Evolutionary conservation across 2,888 invertebrate genomes (phyloP).

Genomic region (Troglohyphantes excavatus): DNA sequence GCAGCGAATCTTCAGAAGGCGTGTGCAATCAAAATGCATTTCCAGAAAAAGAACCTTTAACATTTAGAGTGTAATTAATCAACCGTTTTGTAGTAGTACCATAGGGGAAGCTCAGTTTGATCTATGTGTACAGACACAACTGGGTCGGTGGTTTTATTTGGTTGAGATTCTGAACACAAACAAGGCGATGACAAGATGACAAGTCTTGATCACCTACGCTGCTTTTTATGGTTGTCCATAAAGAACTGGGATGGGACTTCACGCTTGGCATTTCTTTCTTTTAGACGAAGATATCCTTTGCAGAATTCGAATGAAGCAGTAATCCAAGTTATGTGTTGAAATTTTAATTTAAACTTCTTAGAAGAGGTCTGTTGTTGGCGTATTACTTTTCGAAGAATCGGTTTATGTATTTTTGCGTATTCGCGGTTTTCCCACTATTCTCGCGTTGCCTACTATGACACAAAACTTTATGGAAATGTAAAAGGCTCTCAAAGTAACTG

Average conservation of each 20-base stretch:
- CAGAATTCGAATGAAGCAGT: conserved; percentile 8
- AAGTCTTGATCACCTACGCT: conserved; percentile 42
- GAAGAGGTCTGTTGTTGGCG: neutral
- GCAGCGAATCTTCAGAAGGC: conserved; percentile 38
- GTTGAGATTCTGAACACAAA: conserved; percentile 12
- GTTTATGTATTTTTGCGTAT: conserved; percentile 43
- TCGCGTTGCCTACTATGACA: neutral
- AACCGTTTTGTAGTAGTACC: neutral
- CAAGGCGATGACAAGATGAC: conserved; percentile 23
- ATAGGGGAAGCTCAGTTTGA: conserved; percentile 2
- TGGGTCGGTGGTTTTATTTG: conserved; percentile 59
- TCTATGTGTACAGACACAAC: conserved; percentile 39
- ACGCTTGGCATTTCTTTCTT: neutral
- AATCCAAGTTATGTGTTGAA: conserved; percentile 32
- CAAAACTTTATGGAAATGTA: neutral
- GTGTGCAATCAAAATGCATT: conserved; percentile 36
- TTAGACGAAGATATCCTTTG: conserved; percentile 21
- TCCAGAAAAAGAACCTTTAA: conserved; percentile 33
- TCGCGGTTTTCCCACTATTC: conserved; percentile 6
- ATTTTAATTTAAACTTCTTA: conserved; percentile 8
- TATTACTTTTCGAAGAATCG: conserved; percentile 5
- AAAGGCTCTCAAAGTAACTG: too few species aligned
- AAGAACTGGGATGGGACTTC: neutral
- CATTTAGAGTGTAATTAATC: neutral
- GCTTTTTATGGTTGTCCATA: conserved; percentile 22